A percentile compares a stretch with the other conserved stretches of the same genome.
Evolutionary conservation across 2,797 vertebrate genomes (phyloP).

Genomic region (Tadarida brasiliensis): DNA sequence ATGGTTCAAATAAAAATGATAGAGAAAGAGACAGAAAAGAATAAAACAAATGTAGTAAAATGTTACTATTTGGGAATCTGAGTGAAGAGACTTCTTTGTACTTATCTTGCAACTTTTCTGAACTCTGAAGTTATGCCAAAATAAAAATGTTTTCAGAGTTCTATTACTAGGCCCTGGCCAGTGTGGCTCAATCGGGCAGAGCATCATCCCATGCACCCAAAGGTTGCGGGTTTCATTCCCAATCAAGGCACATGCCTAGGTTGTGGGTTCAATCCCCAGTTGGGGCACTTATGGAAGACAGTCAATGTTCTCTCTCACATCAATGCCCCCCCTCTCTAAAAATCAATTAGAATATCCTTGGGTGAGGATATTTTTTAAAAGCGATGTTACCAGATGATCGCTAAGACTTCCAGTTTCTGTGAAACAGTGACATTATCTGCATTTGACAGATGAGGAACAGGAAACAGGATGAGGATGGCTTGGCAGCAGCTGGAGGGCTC

Average conservation of each 20-base stretch:
- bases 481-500: neutral
- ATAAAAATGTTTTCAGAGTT: neutral
- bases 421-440: neutral
- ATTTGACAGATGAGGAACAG: neutral
- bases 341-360: neutral
- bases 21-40: neutral
- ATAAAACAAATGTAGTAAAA: neutral
- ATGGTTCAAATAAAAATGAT: neutral
- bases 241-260: neutral
- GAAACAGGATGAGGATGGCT: neutral
- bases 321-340: no score
- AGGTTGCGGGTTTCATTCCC: neutral
- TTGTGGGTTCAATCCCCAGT: no score
- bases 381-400: neutral
- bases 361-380: neutral
- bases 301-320: neutral
- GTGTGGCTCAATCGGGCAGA: neutral
- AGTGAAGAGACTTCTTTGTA: slow-evolving; percentile 34
- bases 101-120: slow-evolving; percentile 51
- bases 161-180: neutral
- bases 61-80: slow-evolving; percentile 36
- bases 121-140: slow-evolving; percentile 61
- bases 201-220: neutral
- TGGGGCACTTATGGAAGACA: neutral
- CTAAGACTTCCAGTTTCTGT: neutral